These are phyloP conservation scores for Agrotis clavis DNA, from an alignment of 2,888 invertebrate genomes.

Conservation along the genomic window DNA sequence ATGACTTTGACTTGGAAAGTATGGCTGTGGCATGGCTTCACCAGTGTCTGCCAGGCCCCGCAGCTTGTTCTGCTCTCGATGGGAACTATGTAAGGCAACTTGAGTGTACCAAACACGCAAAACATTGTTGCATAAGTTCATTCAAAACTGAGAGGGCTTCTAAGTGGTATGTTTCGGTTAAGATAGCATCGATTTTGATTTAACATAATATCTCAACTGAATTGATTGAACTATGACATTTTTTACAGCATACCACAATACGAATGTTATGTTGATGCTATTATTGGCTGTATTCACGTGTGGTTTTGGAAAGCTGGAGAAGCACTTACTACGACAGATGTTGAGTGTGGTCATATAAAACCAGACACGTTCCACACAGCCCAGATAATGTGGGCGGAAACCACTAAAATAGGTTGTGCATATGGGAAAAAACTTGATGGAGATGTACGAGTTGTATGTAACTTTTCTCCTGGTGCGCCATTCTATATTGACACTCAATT, in stretches of 20 bases:
- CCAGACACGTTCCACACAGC: conserved; percentile 78
- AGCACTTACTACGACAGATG: conserved; percentile 74
- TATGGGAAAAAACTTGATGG: conserved; percentile 75
- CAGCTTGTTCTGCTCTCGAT: conserved; percentile 83
- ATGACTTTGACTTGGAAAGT: conserved; percentile 83
- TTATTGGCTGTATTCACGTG: conserved; percentile 83
- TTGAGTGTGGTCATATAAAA: conserved; percentile 81
- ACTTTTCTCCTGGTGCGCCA: conserved; percentile 86
- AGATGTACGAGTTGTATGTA: conserved; percentile 83
- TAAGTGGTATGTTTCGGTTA: conserved; percentile 73
- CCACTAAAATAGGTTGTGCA: conserved; percentile 85
- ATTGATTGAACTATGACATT: conserved; percentile 11
- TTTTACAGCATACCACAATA: conserved; percentile 77
- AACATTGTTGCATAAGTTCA: conserved; percentile 76
- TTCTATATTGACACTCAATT: conserved; percentile 77
- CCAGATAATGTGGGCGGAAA: conserved; percentile 85
- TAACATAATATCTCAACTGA: neutral
- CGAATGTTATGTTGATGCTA: conserved; percentile 81
- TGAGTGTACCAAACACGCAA: conserved; percentile 84
- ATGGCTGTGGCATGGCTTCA: conserved; percentile 83
- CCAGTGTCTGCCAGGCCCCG: conserved; percentile 85
- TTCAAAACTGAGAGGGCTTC: conserved; percentile 57
- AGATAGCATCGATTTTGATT: neutral
- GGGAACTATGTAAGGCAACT: conserved; percentile 80
- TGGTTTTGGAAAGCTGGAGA: conserved; percentile 83